Percentiles rank a stretch among this genome's conserved stretches.
Conservation (phyloP, 2,797 vertebrate species). For the Chaetodon trifasciatus region DNA sequence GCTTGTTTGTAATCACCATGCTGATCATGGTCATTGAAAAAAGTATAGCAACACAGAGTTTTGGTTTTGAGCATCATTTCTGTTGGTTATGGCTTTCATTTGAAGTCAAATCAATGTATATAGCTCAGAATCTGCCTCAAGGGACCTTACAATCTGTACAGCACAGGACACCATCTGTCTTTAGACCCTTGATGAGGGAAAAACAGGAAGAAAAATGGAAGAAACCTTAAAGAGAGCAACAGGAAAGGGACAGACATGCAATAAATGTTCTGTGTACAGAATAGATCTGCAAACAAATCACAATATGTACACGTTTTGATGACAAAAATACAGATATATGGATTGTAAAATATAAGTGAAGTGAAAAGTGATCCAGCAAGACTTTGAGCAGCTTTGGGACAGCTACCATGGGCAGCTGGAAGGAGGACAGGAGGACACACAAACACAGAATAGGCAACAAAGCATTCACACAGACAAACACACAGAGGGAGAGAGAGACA, state of each 20-base stretch:
- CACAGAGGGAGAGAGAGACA: neutral
- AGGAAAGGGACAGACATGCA: neutral
- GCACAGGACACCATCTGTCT: neutral
- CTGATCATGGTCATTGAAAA: neutral
- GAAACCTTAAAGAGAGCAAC: neutral
- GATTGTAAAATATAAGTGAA: neutral
- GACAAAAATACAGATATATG: neutral
- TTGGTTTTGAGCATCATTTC: slow-evolving; percentile 1
- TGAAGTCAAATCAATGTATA: neutral
- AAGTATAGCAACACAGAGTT: neutral
- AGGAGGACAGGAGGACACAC: too few species aligned
- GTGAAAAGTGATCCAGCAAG: too few species aligned
- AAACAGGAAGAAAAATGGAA: neutral
- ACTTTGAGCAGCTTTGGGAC: too few species aligned
- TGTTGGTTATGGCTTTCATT: neutral
- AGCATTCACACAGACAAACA: neutral
- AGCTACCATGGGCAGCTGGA: too few species aligned
- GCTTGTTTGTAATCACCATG: neutral
- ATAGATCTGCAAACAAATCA: too few species aligned
- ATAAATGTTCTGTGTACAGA: too few species aligned
- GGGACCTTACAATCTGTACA: neutral
- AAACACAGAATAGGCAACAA: too few species aligned
- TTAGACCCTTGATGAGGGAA: neutral
- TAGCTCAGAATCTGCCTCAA: neutral
- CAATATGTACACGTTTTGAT: neutral